Conservation (phyloP, 2,888 invertebrate species). For the Pollenia labialis region DNA sequence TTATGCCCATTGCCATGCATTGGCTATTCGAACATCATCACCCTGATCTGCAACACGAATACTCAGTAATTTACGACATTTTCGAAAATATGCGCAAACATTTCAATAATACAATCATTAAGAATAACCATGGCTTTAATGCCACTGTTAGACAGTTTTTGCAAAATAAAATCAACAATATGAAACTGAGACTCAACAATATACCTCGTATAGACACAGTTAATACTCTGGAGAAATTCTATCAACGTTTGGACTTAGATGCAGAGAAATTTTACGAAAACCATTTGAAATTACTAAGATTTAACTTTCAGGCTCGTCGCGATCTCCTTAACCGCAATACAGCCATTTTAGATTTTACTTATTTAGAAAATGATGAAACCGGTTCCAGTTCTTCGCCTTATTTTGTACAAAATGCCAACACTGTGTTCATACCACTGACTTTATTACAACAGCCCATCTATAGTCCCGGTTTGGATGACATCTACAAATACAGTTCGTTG, state of each 20-base stretch:
- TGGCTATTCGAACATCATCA: conserved; percentile 72
- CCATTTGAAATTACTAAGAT: conserved; percentile 68
- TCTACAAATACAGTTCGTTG: conserved; percentile 74
- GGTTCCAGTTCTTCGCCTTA: conserved; percentile 73
- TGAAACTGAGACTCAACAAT: conserved; percentile 74
- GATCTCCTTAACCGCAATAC: background rate
- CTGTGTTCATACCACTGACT: conserved; percentile 71
- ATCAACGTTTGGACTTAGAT: conserved; percentile 48
- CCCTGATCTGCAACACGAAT: conserved; percentile 52
- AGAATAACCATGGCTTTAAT: conserved; percentile 70
- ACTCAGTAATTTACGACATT: conserved; percentile 51
- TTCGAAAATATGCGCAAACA: conserved; percentile 67
- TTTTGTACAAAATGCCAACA: conserved; percentile 69
- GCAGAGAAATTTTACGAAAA: conserved; percentile 66
- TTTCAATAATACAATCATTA: conserved; percentile 65
- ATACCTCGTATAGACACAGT: conserved; percentile 67
- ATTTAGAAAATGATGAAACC: conserved; percentile 60
- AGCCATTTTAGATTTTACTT: conserved; percentile 38
- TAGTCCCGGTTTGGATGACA: conserved; percentile 58
- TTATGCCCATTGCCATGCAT: conserved; percentile 74
- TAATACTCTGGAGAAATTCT: conserved; percentile 63
- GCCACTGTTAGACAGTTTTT: conserved; percentile 58
- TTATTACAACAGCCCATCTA: conserved; percentile 73
- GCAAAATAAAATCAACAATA: conserved; percentile 68
- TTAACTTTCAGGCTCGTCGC: conserved; percentile 45